Evolutionary conservation across 2,888 invertebrate genomes (phyloP).

Genomic region (Euclidia mi): DNA sequence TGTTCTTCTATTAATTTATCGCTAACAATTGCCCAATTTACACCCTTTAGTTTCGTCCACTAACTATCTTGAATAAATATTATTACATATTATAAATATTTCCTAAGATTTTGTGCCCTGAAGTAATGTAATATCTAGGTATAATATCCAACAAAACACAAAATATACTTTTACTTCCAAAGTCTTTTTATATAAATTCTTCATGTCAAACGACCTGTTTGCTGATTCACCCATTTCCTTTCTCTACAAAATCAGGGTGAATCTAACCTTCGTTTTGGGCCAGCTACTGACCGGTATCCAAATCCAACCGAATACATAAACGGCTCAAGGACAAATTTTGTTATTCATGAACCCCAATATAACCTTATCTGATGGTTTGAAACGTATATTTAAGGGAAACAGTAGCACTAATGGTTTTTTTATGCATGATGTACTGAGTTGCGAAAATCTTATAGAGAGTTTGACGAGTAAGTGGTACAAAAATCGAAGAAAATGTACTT

Average conservation of each 20-base stretch:
- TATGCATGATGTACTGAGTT: slow-evolving; percentile 1
- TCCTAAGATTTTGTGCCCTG: too few species aligned
- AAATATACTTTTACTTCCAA: neutral
- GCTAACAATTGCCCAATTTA: too few species aligned
- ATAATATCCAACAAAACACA: too few species aligned
- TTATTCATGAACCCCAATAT: slow-evolving; percentile 77
- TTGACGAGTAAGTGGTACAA: neutral
- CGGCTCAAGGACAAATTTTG: slow-evolving; percentile 80
- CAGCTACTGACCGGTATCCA: slow-evolving; percentile 55
- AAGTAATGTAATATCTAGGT: too few species aligned
- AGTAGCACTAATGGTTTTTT: slow-evolving; percentile 48
- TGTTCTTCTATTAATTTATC: too few species aligned
- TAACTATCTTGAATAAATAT: too few species aligned
- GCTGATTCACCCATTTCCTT: slow-evolving; percentile 4
- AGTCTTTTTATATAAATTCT: neutral
- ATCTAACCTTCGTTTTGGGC: slow-evolving; percentile 72
- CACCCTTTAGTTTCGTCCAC: too few species aligned
- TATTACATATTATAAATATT: too few species aligned
- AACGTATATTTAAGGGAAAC: slow-evolving; percentile 54
- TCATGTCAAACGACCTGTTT: too few species aligned
- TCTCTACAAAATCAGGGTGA: slow-evolving; percentile 25
- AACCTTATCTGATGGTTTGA: slow-evolving; percentile 76
- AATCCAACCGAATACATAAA: slow-evolving; percentile 48
- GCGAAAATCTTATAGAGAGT: neutral
- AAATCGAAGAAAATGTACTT: neutral